Evolutionary conservation across 2,888 invertebrate genomes (phyloP).

Genomic region (Cylloceria caligata): DNA sequence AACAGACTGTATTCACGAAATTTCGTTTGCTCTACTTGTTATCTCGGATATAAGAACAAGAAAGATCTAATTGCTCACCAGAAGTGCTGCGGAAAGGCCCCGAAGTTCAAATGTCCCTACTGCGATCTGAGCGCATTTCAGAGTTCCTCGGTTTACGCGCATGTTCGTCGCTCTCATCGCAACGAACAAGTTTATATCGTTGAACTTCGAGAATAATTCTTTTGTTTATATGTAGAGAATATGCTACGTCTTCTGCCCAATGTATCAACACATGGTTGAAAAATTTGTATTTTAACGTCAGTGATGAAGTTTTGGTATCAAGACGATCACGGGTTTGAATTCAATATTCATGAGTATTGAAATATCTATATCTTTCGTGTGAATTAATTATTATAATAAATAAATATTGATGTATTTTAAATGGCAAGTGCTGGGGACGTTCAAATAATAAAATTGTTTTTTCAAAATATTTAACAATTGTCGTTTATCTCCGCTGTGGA

Average conservation of each 20-base stretch:
- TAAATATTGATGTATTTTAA: not conserved
- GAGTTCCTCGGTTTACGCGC: slow-evolving; percentile 74
- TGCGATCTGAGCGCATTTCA: slow-evolving; percentile 74
- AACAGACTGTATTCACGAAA: slow-evolving; percentile 37
- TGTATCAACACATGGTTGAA: no score
- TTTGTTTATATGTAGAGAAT: no score
- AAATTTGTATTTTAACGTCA: no score
- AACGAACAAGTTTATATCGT: not conserved
- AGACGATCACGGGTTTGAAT: no score
- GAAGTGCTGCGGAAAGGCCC: slow-evolving; percentile 81
- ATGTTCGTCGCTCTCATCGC: slow-evolving; percentile 74
- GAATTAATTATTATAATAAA: not conserved
- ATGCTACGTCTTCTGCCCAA: no score
- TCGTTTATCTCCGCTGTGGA: not conserved
- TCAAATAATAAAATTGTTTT: not conserved
- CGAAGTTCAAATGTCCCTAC: slow-evolving; percentile 79
- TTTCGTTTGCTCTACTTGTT: slow-evolving; percentile 85
- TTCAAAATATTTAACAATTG: not conserved
- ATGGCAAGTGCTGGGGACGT: not conserved
- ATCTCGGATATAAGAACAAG: slow-evolving; percentile 86
- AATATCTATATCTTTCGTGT: not conserved
- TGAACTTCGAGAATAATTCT: not conserved
- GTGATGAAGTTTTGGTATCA: no score
- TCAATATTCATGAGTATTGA: no score
- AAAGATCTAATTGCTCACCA: slow-evolving; percentile 85